Evolutionary conservation across 2,888 invertebrate species (phyloP), one percentile per base, ranked within the genome.

Genomic region (Trichopoda pennipes): DNA sequence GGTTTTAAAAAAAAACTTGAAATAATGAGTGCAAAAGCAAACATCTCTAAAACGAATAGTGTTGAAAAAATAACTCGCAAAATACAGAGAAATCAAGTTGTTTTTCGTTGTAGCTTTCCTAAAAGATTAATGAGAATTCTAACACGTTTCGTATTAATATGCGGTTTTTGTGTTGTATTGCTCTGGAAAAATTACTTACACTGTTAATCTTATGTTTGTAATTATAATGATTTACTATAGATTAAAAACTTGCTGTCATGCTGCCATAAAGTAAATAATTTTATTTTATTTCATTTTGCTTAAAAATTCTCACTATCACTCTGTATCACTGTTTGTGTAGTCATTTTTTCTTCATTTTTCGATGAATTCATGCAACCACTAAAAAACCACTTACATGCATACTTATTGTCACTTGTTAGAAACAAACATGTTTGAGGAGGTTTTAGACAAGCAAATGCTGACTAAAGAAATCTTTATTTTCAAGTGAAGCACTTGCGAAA

Each of bases 231-330:
- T 82, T 78, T 79, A 82, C 75, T 66, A 61, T 44, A 79, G 79
- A 79, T 79, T 82, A 82, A 82, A 81, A 80, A 75, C 63, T 79
- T 82, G 66, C 79, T 82, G 79, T 82, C 82, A 82, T 82, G 82
- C 79, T 79, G 78, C 68, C 70, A 79, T 79, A 79, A 79, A 82
- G 75, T 79, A 82, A 82, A 81, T 78, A 74, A 77, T 75, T 74
- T 75, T 38, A 10, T 51, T 66, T 51, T 53, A 23, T 75, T 74
- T 75, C 12, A 12, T 38, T 42, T 19, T 51, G 53, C 38, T 53
- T 23, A 42, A 21, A 63, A 70, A 49, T 68, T 68, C 63, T 56
- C 7, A 53, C 72, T 68, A 58, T 23, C 42, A n/a, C 9, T 35
- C 7, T 6, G 35, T 35, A 17, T 2, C 8, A 3, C 16, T 28